Evolutionary conservation across 2,113 vertebrate species (phyloP).

Genomic region (Nothoprocta perdicaria): DNA sequence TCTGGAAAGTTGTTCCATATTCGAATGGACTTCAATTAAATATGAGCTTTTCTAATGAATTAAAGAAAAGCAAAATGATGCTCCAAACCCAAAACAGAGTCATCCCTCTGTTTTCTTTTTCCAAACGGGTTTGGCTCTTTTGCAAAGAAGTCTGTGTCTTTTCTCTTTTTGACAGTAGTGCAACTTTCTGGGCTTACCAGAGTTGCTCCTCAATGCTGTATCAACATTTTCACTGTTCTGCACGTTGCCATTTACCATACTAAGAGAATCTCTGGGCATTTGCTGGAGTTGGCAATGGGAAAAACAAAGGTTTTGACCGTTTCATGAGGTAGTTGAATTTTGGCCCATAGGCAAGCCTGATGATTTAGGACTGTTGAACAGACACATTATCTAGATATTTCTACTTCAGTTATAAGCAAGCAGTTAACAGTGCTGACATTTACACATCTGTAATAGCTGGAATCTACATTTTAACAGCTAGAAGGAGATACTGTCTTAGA

Average conservation of each 20-base stretch:
- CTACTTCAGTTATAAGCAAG: neutral
- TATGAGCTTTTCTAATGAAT: slow-evolving; percentile 13
- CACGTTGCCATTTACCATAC: neutral
- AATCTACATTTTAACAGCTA: neutral
- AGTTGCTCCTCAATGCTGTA: neutral
- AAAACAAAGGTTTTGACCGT: slow-evolving; percentile 29
- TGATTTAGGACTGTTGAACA: slow-evolving; percentile 20
- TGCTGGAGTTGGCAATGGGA: slow-evolving; percentile 22
- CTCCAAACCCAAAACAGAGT: neutral
- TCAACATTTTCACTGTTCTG: slow-evolving; percentile 24
- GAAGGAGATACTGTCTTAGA: neutral
- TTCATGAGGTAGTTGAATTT: slow-evolving; percentile 5
- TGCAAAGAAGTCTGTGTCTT: neutral
- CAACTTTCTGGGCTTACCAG: slow-evolving; percentile 5
- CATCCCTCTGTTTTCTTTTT: slow-evolving; percentile 1
- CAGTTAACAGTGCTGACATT: slow-evolving; percentile 12
- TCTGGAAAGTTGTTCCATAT: neutral
- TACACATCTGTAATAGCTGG: neutral
- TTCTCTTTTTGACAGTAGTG: slow-evolving; percentile 3
- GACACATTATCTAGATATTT: neutral
- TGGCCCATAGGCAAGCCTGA: neutral
- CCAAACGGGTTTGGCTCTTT: neutral
- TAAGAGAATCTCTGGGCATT: neutral
- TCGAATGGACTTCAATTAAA: neutral
- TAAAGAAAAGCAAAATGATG: neutral